A percentile compares a stretch with the other conserved stretches of the same genome.
Conservation (phyloP, 2,888 invertebrate genomes). For the Deroplatys truncata region DNA sequence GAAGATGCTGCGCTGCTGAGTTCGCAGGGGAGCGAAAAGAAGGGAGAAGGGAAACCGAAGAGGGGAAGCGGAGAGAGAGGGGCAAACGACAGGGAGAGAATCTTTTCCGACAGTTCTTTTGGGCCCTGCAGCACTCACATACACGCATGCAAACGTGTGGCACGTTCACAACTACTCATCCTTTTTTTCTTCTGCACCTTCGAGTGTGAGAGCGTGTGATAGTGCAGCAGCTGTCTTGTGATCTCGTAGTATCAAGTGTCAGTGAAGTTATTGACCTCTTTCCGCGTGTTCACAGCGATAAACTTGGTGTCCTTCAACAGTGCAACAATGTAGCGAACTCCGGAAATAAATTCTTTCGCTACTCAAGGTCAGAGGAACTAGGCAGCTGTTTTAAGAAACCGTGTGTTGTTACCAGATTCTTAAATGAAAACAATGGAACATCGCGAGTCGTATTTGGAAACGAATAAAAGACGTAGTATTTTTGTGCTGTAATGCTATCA, state of each 20-base stretch:
- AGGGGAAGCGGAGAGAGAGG: not conserved
- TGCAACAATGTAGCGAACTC: not conserved
- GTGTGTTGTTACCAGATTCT: not conserved
- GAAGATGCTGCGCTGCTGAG: not conserved
- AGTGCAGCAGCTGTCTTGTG: not conserved
- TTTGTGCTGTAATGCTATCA: not conserved
- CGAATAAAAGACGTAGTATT: not conserved
- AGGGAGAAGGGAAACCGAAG: not conserved
- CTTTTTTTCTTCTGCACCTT: not conserved
- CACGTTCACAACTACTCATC: not conserved
- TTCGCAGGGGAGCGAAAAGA: not conserved
- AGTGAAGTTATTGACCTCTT: not conserved
- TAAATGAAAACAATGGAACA: not conserved
- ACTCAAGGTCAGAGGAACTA: not conserved
- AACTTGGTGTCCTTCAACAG: not conserved
- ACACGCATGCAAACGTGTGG: not conserved
- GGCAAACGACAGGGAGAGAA: not conserved
- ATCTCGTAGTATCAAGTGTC: not conserved
- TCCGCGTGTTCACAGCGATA: too few relatives aligned
- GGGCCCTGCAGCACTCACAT: conserved; percentile 12
- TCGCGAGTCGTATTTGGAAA: too few relatives aligned
- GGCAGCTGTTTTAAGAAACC: not conserved
- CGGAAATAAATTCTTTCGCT: not conserved
- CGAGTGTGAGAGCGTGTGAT: not conserved
- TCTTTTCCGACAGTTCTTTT: not conserved